Evolutionary conservation across 1,140 invertebrate species (phyloP), one percentile per base, ranked within the genome.

Genomic region (Wiebesia pumilae): DNA sequence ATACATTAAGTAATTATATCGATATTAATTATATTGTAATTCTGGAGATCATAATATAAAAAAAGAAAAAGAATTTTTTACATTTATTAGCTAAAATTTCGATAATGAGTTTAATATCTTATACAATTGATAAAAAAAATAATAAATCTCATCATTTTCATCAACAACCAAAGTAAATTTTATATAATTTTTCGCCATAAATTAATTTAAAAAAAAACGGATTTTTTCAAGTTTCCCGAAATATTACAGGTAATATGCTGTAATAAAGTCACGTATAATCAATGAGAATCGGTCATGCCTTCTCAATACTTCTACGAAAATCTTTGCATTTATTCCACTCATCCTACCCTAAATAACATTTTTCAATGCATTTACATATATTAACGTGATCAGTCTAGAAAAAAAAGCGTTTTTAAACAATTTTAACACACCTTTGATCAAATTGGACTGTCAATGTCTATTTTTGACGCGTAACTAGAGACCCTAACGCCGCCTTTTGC

Each of bases 401-500:
- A 43, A n/a, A 14, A 0, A 75, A 33, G n/a, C 10, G 12, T 75
- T 75, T 19, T 1, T 3, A 43, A 43, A 43, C 0, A 75, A 75
- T 75, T 75, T 75, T 75, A 75, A 43, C 40, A 43, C 30, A 75
- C 21, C 24, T 75, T 75, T 75, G 40, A 30, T 6, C 0, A n/a
- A 43, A 43, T 43, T 0, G 3, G 6, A 6, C 24, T 6, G 71
- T 75, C 71, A 75, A 2, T n/a, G 24, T 6, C n/a, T 1, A 43
- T 10, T 7, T n/a, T 43, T n/a, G 71, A 75, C 38, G 38, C 24
- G 21, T 43, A 12, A 3, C 1, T 19, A 1, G n/a, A 43, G 33
- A 43, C 71, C 71, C 16, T 33, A 75, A 43, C 71, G 38, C 71
- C 69, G 38, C 71, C 71, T 75, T 43, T 75, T 16, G 71, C 71